Base-by-base conservation (phyloP, 1,140 invertebrate species). In the Magallana angulata region DNA sequence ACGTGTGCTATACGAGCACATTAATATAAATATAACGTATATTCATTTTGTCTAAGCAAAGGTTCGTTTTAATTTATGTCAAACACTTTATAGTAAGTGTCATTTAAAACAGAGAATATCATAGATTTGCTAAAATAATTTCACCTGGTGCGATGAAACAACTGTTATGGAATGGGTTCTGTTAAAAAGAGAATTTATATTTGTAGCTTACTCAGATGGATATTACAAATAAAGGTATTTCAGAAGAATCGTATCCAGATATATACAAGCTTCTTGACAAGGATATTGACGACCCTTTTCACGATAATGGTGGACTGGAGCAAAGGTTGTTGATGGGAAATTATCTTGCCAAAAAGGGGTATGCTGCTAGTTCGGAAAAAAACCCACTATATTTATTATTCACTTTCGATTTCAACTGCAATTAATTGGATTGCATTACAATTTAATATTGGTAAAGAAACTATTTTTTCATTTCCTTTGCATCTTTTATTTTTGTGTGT, bases 241-340 rank as follows among this genome's bases (percentile, higher is more conserved):
- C 24, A 11, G 68, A 71, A 30, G 68, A 30, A 12, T 12, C 24
- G 24, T 71, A 71, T 12, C 24, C 18, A 30, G 30, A 86, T n/a
- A 24, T 86, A 24, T 60, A 86, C 57, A 60, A 82, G 56, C 30
- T 82, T 60, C 58, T 86, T n/a, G 48, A 56, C 16, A 16, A 80
- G 11, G 11, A 62, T 8, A 56, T 86, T 6, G 56, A 82, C 11
- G 57, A 82, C n/a, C 85, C 85, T 1, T 86, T 86, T 57, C 48
- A 62, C 16, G 71, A 60, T 8, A 24, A 76, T 5, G 12, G 4
- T 11, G 24, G 24, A 0, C 24, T 82, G 9, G 85, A 86, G 56
- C 58, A 82, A 12, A 82, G 85, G 57, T 59, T 82, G 18, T 8
- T 82, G n/a, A 82, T 86, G 85, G 85, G 85, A 18, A 60, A 86